These are phyloP conservation scores for Sandelia bainsii DNA, from an alignment of 2,797 vertebrate genomes.

Conservation along the genomic window DNA sequence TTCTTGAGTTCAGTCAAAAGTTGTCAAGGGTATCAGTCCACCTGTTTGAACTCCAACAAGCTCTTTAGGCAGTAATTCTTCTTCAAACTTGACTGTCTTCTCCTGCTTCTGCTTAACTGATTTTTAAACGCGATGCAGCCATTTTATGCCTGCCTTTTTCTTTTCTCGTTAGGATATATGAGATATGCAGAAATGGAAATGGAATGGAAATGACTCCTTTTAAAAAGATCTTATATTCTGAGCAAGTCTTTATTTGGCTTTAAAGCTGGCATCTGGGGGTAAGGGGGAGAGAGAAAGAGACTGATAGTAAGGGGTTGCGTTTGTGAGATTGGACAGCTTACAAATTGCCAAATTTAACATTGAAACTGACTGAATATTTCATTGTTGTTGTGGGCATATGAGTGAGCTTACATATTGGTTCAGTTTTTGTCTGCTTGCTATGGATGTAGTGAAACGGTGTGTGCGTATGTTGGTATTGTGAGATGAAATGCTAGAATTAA, in stretches of 20 bases:
- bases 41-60: conserved; percentile 9
- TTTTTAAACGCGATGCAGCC: conserved; percentile 1
- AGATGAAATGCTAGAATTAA: background rate
- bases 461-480: too few species aligned
- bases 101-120: background rate
- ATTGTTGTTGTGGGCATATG: background rate
- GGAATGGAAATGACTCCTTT: conserved; percentile 13
- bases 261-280: background rate
- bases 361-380: background rate
- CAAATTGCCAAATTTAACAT: background rate
- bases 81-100: background rate
- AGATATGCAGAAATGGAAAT: conserved; percentile 34
- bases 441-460: background rate
- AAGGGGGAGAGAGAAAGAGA: too few species aligned
- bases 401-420: background rate
- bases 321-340: background rate
- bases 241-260: conserved; percentile 16
- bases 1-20: background rate
- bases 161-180: background rate
- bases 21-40: conserved; percentile 10
- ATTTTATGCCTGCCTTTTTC: conserved; percentile 3
- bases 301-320: background rate
- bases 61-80: background rate
- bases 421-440: background rate
- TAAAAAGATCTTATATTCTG: background rate